Conservation (phyloP, 2,797 vertebrate species). For the Pyrocephalus nanus region DNA sequence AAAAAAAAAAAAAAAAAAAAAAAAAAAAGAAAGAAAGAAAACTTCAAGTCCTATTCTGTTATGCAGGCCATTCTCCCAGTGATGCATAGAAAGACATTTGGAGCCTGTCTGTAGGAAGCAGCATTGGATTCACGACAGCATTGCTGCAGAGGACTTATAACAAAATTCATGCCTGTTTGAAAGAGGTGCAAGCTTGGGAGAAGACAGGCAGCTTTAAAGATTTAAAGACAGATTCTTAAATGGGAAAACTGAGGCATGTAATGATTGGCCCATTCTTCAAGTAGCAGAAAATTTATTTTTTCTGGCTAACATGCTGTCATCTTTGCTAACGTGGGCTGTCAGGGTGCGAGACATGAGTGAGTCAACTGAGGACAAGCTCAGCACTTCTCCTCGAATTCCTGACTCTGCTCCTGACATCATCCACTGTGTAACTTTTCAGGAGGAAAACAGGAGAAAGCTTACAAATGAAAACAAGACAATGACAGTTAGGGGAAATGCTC, state of each 20-base stretch:
- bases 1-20: not conserved
- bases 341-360: fast-evolving
- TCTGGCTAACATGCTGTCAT: not conserved
- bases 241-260: not conserved
- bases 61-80: not conserved
- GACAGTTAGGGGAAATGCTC: not conserved
- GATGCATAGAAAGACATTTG: not conserved
- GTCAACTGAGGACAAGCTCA: not conserved
- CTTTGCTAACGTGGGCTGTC: not conserved
- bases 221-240: not conserved
- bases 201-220: not conserved
- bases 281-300: not conserved
- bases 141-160: not conserved
- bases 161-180: not conserved
- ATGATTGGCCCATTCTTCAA: not conserved
- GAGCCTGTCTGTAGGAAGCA: not conserved
- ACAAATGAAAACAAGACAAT: not conserved
- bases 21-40: not conserved
- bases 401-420: not conserved
- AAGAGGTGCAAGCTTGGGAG: not conserved
- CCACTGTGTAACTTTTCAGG: not conserved
- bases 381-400: not conserved
- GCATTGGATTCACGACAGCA: fast-evolving
- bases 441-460: not conserved
- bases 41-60: not conserved